Evolutionary conservation across 1,140 invertebrate genomes (phyloP), one percentile per base, ranked within the genome.

Genomic region (Dryas iulia): DNA sequence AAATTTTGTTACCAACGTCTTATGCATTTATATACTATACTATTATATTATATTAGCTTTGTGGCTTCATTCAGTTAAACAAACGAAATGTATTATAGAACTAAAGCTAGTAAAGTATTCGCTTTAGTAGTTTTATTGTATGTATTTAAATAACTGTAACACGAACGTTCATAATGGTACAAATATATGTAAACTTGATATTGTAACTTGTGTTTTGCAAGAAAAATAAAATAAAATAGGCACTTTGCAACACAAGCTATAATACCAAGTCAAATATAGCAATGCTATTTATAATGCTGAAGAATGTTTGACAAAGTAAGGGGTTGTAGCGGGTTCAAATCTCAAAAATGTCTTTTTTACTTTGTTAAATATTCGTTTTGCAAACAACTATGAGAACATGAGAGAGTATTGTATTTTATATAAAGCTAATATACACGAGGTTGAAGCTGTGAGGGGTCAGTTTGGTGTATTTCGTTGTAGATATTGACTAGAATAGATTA

Each of bases 391-490:
- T 21, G 39, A 21, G 18, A 18, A 21, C 18, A 21, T 1, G 18
- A 47, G 39, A 47, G 39, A 47, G 2, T 47, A 21, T 47, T 47
- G 39, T 47, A 47, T 47, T 47, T 47, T 47, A 21, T 47, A 47
- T 47, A 47, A 47, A 47, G 18, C 14, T 39, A 35, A 47, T 28
- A 53, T 35, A 31, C 26, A 18, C n/a, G 47, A 30, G 64, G 64
- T 66, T 14, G 64, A 47, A 69, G 66, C 53, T 59, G 47, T 65
- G 68, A 60, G 30, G 68, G 62, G 54, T 57, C 59, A 68, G 33
- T 66, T 71, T 71, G 69, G 56, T 71, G 69, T 71, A 71, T 62
- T 71, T 24, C 31, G 58, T 71, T 71, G 33, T 71, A 71, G 63
- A 33, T 35, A 25, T 26, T 66, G 52, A 61, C 21, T 47, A 61